Percentiles rank a stretch among this genome's conserved stretches.
Conservation (phyloP, 2,797 vertebrate species). For the Falco concolor region DNA sequence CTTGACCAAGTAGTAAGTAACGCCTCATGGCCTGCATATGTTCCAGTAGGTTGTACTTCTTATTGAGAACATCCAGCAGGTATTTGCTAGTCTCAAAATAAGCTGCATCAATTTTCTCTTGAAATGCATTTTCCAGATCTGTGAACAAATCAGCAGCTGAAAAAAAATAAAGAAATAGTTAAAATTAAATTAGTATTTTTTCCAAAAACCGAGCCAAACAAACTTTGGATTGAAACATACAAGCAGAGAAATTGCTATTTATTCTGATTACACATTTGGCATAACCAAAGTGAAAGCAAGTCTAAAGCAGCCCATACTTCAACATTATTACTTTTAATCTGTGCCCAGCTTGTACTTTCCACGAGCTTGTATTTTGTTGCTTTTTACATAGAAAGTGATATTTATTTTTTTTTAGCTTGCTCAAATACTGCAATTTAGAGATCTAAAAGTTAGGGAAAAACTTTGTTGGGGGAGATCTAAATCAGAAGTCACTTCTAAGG, state of each 20-base stretch:
- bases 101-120: constrained; percentile 93
- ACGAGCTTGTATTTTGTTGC: neutral
- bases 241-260: neutral
- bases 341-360: neutral
- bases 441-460: neutral
- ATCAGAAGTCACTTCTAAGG: neutral
- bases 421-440: neutral
- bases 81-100: constrained; percentile 98
- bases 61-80: constrained; percentile 91
- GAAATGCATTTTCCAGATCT: constrained; percentile 93
- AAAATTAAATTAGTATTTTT: neutral
- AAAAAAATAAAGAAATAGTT: neutral
- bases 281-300: neutral
- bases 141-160: constrained; percentile 90
- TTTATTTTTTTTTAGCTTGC: neutral
- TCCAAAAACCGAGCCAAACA: neutral
- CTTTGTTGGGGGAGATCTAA: neutral
- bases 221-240: neutral
- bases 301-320: neutral
- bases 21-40: constrained; percentile 97
- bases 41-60: constrained; percentile 92
- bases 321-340: neutral
- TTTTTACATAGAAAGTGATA: neutral
- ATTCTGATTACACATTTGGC: neutral
- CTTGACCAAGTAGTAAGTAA: constrained; percentile 95